phyloP scores from a whole-genome alignment of 1,140 invertebrate species.

The Samia ricini region DNA sequence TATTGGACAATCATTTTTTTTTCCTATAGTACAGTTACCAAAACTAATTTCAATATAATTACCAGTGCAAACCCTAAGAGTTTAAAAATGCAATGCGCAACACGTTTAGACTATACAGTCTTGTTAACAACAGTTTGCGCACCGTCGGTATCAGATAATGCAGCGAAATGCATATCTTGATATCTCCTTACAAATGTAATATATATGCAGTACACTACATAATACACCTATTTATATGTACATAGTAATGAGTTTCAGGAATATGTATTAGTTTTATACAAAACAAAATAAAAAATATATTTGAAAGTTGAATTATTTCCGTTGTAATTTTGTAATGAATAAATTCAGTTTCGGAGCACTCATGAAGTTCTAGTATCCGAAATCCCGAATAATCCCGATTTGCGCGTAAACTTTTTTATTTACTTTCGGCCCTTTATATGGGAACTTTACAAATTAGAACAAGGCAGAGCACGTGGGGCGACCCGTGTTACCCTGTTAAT shows the following conservation, averaged over 20 bases:
- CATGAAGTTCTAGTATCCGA: not conserved
- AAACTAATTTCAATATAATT: no score
- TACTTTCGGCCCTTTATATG: constrained; percentile 7
- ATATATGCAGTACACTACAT: not conserved
- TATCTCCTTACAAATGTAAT: not conserved
- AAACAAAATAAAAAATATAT: not conserved
- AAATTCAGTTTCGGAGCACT: not conserved
- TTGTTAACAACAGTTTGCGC: not conserved
- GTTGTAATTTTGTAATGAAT: not conserved
- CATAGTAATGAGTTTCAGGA: not conserved
- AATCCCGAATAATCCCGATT: constrained; percentile 1
- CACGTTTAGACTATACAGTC: not conserved
- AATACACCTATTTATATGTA: not conserved
- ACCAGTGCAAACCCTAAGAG: not conserved
- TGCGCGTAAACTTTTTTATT: constrained; percentile 16
- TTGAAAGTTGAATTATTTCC: not conserved
- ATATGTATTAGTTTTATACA: not conserved
- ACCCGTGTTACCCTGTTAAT: constrained; percentile 7
- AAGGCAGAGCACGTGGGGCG: constrained; percentile 8
- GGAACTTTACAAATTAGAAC: constrained; percentile 16
- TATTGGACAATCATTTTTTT: no score
- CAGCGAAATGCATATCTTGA: not conserved
- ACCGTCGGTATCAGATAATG: not conserved
- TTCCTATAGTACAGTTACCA: no score
- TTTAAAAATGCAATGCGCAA: not conserved